Conservation (phyloP, 2,888 invertebrate genomes). For the Leptinotarsa tumamoca region DNA sequence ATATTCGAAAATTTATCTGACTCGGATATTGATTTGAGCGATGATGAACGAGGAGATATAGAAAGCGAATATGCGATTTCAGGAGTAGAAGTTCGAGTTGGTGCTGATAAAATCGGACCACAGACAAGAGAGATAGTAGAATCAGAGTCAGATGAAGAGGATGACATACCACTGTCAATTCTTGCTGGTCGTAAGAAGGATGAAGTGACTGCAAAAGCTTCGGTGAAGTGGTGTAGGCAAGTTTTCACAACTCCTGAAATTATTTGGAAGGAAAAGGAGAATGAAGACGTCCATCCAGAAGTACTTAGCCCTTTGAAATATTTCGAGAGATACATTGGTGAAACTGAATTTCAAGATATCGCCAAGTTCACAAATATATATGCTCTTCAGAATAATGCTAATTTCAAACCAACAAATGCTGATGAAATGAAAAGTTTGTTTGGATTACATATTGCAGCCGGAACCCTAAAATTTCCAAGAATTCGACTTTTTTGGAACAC, state of each 20-base stretch:
- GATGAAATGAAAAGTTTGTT: slow-evolving; percentile 5
- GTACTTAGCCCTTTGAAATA: neutral
- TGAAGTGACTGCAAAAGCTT: slow-evolving; percentile 1
- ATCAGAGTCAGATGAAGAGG: neutral
- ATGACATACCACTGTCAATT: slow-evolving; percentile 11
- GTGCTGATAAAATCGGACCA: slow-evolving; percentile 7
- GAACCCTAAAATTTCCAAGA: slow-evolving; percentile 24
- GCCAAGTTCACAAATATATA: slow-evolving; percentile 3
- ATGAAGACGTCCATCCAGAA: neutral
- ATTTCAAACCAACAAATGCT: slow-evolving; percentile 11
- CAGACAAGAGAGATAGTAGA: slow-evolving; percentile 13
- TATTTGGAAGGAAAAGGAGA: neutral
- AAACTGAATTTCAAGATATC: neutral
- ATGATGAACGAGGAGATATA: slow-evolving; percentile 1
- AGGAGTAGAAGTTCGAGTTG: slow-evolving; percentile 2
- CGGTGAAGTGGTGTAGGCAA: slow-evolving; percentile 1
- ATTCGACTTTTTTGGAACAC: slow-evolving; percentile 21
- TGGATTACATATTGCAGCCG: neutral
- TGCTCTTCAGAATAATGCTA: neutral
- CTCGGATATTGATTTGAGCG: slow-evolving; percentile 6
- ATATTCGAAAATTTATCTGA: neutral
- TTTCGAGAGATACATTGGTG: neutral
- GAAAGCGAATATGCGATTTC: neutral
- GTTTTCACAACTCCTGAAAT: slow-evolving; percentile 5
- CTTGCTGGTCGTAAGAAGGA: neutral